Base-by-base conservation (phyloP, 2,888 invertebrate species). In the Lycia hirtaria region DNA sequence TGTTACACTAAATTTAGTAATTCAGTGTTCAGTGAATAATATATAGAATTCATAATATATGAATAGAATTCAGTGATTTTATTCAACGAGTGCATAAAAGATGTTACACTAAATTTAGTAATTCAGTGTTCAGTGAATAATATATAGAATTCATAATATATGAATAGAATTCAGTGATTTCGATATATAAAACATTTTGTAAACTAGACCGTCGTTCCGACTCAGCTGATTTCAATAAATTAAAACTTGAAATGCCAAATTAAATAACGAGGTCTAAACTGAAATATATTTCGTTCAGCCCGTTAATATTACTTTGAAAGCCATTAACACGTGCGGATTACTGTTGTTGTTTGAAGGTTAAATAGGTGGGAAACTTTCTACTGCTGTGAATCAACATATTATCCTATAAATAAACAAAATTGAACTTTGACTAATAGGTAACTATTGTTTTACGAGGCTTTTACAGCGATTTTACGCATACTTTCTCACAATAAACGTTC, bases 291-390 rank as follows among this genome's bases (percentile, higher is more conserved):
- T 35, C 44, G 43, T 40, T 14, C 53, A 45, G 54, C 45, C 51
- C 58, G 48, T 64, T 58, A 56, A 64, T 64, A 59, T 56, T 44
- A 58, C 51, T 64, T 64, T 61, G 56, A 52, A 61, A 61, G 54
- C 50, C 51, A 49, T 64, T 61, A 59, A 50, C 53, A 9, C 45
- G 52, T 35, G 38, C 33, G 48, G 56, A 62, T 62, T 56, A 50
- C 52, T 56, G 52, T 56, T 52, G 56, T 60, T 56, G 60, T 60
- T 60, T 19, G 26, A 28, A 41, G 43, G 53, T 38, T 51, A 47
- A 56, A 54, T 48, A 58, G 48, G 57, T 48, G 43, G 33, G 48
- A 43, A 35, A 41, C 41, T 59, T 54, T 50, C 14, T 7, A 4
- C 17, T 43, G 47, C 35, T 50, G 35, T 47, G 37, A 37, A 57